phyloP scores from a whole-genome alignment of 2,113 vertebrate genomes.

The Brachypteracias leptosomus region DNA sequence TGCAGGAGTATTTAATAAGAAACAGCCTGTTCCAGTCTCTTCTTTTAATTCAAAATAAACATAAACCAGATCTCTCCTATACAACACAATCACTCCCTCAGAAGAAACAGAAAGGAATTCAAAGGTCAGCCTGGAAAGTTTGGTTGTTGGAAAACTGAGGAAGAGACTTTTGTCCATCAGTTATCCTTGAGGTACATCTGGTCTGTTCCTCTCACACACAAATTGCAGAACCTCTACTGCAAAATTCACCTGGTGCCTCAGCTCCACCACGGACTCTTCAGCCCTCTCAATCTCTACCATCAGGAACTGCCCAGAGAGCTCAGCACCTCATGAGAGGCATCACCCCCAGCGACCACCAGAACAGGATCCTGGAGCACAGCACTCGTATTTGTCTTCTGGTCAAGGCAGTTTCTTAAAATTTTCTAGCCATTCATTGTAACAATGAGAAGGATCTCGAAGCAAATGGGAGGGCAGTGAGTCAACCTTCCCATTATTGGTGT shows the following conservation, averaged over 20 bases:
- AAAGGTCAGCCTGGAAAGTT: neutral
- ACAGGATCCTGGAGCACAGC: neutral
- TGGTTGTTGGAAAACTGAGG: neutral
- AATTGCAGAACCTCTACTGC: fast-evolving
- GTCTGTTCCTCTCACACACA: neutral
- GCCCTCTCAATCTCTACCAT: neutral
- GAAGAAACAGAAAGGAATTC: slow-evolving; percentile 6
- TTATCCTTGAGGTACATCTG: neutral
- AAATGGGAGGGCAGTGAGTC: neutral
- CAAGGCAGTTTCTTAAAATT: neutral
- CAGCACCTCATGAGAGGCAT: neutral
- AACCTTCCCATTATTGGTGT: neutral
- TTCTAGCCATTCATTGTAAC: fast-evolving
- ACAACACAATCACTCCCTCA: neutral
- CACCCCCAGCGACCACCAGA: neutral
- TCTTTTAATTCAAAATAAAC: slow-evolving; percentile 49
- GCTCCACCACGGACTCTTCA: fast-evolving
- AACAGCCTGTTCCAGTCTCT: slow-evolving; percentile 21
- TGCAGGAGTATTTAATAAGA: slow-evolving; percentile 32
- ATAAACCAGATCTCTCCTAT: slow-evolving; percentile 35
- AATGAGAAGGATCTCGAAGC: neutral
- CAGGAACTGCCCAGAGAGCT: fast-evolving
- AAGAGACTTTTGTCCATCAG: neutral
- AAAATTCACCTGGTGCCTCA: neutral
- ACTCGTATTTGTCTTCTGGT: neutral